Evolutionary conservation across 2,797 vertebrate genomes (phyloP).

Genomic region (Propithecus deckenii): DNA sequence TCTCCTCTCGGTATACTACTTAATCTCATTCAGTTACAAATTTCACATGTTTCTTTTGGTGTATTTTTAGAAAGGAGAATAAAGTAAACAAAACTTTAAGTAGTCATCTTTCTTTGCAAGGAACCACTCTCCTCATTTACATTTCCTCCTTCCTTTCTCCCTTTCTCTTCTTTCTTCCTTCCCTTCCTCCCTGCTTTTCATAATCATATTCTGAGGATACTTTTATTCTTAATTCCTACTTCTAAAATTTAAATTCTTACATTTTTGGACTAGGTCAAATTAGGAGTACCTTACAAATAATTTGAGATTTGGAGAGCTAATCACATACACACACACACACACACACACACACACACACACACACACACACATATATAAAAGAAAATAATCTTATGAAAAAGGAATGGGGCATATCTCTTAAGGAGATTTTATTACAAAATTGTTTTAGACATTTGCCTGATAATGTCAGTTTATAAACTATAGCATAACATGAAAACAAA

Average conservation of each 20-base stretch:
- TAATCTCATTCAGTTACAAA: neutral
- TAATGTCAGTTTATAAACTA: constrained; percentile 49
- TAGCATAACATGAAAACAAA: constrained; percentile 60
- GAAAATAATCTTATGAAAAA: neutral
- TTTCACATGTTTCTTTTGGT: neutral
- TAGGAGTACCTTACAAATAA: neutral
- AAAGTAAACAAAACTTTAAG: neutral
- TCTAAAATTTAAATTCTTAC: neutral
- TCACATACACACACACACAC: neutral
- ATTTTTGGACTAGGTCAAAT: neutral
- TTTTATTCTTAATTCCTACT: neutral
- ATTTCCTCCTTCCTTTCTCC: neutral
- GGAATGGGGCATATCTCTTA: neutral
- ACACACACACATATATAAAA: neutral
- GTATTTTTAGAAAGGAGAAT: neutral
- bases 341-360: too few relatives aligned
- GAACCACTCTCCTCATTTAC: neutral
- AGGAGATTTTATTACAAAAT: constrained; percentile 7
- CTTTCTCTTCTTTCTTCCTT: neutral
- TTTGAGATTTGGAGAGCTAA: neutral
- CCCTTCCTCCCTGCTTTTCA: neutral
- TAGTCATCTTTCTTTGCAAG: neutral
- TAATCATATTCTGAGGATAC: neutral
- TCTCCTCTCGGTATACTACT: neutral
- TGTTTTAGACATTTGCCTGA: constrained; percentile 40